These are phyloP conservation scores for Bungarus multicinctus DNA, from an alignment of 2,113 vertebrate species.

Conservation along the genomic window DNA sequence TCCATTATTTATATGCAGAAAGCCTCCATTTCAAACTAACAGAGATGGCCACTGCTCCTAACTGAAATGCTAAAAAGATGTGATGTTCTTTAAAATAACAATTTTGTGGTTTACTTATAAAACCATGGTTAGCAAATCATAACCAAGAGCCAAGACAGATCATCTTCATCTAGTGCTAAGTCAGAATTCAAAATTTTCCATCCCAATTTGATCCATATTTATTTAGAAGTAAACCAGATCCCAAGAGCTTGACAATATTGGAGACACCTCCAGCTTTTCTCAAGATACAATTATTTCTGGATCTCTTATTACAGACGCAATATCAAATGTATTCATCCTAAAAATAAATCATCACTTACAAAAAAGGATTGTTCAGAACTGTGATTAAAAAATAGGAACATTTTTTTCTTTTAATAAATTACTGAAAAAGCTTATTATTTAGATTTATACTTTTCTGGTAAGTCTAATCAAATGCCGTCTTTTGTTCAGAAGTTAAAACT, in stretches of 20 bases:
- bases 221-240: neutral
- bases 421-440: neutral
- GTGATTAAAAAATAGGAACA: neutral
- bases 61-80: neutral
- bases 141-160: neutral
- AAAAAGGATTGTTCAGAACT: neutral
- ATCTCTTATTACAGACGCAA: neutral
- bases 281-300: neutral
- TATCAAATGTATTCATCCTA: neutral
- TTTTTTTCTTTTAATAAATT: neutral
- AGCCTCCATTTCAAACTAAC: neutral
- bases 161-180: neutral
- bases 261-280: neutral
- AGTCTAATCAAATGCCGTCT: neutral
- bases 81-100: neutral
- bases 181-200: neutral
- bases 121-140: neutral
- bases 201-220: neutral
- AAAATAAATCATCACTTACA: neutral
- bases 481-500: slow-evolving; percentile 7
- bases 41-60: neutral
- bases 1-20: neutral
- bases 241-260: neutral
- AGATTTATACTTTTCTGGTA: neutral
- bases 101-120: neutral